Evolutionary conservation across 2,888 invertebrate genomes (phyloP).

Genomic region (Drosophila siamana): DNA sequence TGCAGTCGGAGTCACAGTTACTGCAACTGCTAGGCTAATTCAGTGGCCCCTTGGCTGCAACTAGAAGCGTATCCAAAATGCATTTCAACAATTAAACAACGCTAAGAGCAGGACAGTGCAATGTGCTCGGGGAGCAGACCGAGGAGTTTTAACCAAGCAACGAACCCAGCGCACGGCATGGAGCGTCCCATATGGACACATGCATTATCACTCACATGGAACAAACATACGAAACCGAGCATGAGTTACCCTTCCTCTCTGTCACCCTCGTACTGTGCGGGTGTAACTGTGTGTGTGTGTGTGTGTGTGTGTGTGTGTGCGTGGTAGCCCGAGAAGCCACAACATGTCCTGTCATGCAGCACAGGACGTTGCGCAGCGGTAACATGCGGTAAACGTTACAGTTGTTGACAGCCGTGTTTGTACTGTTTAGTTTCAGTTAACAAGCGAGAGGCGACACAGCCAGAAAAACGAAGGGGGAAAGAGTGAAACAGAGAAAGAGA

Average conservation of each 20-base stretch:
- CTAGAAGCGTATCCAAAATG: slow-evolving; percentile 43
- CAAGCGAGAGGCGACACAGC: slow-evolving; percentile 61
- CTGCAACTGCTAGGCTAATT: slow-evolving; percentile 32
- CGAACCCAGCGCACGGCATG: slow-evolving; percentile 33
- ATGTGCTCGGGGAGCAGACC: background rate
- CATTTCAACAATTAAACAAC: slow-evolving; percentile 67
- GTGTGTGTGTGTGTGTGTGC: slow-evolving; percentile 29
- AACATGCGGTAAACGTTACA: slow-evolving; percentile 81
- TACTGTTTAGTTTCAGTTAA: slow-evolving; percentile 81
- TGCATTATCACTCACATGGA: slow-evolving; percentile 67
- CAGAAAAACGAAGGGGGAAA: slow-evolving; percentile 43
- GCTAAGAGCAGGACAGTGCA: background rate
- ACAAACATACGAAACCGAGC: slow-evolving; percentile 60
- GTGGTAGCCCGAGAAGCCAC: slow-evolving; percentile 71
- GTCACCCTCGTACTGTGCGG: slow-evolving; percentile 1
- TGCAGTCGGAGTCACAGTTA: background rate
- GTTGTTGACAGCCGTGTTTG: slow-evolving; percentile 80
- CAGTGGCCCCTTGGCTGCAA: slow-evolving; percentile 17
- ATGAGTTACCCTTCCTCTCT: slow-evolving; percentile 14
- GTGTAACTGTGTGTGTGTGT: slow-evolving; percentile 17
- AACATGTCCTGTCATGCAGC: slow-evolving; percentile 81
- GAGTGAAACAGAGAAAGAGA: no score
- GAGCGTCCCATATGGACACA: slow-evolving; percentile 56
- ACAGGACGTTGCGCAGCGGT: slow-evolving; percentile 69
- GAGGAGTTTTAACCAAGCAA: slow-evolving; percentile 5